Percentiles rank a stretch among this genome's conserved stretches.
phyloP scores from a whole-genome alignment of 2,797 vertebrate species.

The Labroides dimidiatus region DNA sequence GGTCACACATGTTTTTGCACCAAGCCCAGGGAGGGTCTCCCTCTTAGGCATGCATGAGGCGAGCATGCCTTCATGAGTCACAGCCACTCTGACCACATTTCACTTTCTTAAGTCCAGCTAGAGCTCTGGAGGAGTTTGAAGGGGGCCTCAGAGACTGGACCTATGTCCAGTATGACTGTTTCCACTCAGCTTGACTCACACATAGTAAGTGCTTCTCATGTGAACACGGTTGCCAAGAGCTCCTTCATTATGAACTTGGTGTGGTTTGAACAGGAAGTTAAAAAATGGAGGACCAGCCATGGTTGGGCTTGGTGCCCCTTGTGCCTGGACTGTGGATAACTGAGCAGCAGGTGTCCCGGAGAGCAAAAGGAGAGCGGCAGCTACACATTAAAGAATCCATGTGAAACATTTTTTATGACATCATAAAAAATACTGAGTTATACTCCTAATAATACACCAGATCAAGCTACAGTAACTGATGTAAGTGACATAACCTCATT shows the following conservation, averaged over 20 bases:
- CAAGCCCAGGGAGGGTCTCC: not conserved
- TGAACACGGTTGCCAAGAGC: not conserved
- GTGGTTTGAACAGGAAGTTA: not conserved
- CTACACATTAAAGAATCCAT: not conserved
- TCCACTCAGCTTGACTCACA: not conserved
- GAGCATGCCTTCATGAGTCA: not conserved
- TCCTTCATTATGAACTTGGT: not conserved
- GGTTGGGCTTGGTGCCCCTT: not conserved
- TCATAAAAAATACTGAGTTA: too few relatives aligned
- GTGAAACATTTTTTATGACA: too few relatives aligned
- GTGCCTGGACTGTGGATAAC: not conserved
- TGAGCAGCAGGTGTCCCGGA: not conserved
- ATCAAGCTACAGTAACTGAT: not conserved
- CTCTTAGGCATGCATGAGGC: not conserved
- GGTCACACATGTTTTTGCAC: not conserved
- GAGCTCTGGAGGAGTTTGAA: not conserved
- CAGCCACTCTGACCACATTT: not conserved
- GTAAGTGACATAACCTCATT: not conserved
- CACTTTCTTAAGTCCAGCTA: not conserved
- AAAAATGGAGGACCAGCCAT: not conserved
- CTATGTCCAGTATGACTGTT: not conserved
- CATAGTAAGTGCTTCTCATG: not conserved
- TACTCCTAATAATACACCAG: too few relatives aligned
- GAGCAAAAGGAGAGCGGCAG: not conserved
- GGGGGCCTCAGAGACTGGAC: not conserved